Conservation (phyloP, 2,113 vertebrate species). For the Odontophorus gujanensis region DNA sequence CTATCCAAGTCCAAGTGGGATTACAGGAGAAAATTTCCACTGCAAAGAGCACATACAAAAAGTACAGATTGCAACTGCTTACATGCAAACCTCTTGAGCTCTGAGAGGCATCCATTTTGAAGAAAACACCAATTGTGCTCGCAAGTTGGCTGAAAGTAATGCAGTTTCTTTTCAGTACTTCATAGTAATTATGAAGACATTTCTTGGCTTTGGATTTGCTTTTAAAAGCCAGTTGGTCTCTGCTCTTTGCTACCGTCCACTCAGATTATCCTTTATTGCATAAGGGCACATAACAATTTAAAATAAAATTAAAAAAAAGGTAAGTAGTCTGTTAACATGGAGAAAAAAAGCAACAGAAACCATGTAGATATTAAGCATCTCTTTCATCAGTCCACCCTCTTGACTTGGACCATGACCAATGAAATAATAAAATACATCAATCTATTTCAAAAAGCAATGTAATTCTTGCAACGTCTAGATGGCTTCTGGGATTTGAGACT, state of each 20-base stretch:
- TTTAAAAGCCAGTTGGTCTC: constrained; percentile 21
- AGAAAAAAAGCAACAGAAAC: constrained; percentile 7
- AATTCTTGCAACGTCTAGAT: constrained; percentile 38
- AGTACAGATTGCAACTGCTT: not conserved
- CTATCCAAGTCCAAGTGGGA: not conserved
- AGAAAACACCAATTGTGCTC: not conserved
- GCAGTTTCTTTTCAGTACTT: not conserved
- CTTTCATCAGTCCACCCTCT: constrained; percentile 46
- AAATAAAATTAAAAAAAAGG: not conserved
- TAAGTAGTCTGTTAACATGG: too few relatives aligned
- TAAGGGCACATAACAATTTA: constrained; percentile 30
- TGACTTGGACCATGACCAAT: constrained; percentile 18
- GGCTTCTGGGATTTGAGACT: constrained; percentile 65
- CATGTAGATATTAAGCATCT: constrained; percentile 10
- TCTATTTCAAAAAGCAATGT: constrained; percentile 38
- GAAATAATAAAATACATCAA: constrained; percentile 28
- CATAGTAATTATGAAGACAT: not conserved
- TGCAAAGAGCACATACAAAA: not conserved
- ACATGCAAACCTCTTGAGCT: not conserved
- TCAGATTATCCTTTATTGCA: constrained; percentile 53
- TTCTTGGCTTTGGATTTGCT: constrained; percentile 3
- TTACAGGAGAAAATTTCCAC: not conserved
- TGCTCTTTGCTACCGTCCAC: not conserved
- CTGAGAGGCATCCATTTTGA: not conserved
- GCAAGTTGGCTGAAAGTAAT: not conserved